Evolutionary conservation across 1,140 invertebrate species (phyloP), one percentile per base, ranked within the genome.

Genomic region (Pseudomyrmex gracilis): DNA sequence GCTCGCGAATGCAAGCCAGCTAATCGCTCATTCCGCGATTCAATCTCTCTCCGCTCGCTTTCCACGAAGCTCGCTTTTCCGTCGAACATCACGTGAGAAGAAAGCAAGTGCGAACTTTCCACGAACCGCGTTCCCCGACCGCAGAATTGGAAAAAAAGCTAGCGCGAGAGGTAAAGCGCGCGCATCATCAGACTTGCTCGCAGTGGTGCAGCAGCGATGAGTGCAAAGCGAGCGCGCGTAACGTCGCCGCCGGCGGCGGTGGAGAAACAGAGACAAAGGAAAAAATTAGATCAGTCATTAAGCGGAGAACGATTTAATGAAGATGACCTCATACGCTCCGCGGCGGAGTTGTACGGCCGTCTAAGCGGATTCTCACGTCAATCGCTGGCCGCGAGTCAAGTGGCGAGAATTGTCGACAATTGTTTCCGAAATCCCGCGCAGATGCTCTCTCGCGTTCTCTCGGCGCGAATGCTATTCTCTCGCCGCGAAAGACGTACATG

Each of bases 341-440:
- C 89, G 90, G 90, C 87, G 89, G 83, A 92, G 89, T 91, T 83
- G 73, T 86, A 89, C 87, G 67, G 89, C 87, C 83, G 84, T 91
- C 90, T 92, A 91, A 92, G 92, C 93, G 92, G 91, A 93, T 94
- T 94, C 94, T 94, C 94, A 94, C 94, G 94, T 92, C 93, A 94
- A 94, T 94, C 93, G 92, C 90, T 90, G 89, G 91, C 90, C 91
- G 92, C 93, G 93, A 93, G 93, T 93, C 92, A 94, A 94, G 93
- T 94, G 94, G 93, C 93, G 92, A 90, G 94, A 94, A 94, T 94
- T 94, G 93, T 91, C 93, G 94, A 92, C 94, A 94, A 94, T 94
- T 94, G 93, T 94, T 94, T 94, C 93, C 94, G 93, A 94, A 94
- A 94, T 94, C 94, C 94, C 93, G 93, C 93, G 93, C 92, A 93